These are phyloP conservation scores for Rhincodon typus DNA, from an alignment of 2,797 vertebrate genomes.

Conservation along the genomic window DNA sequence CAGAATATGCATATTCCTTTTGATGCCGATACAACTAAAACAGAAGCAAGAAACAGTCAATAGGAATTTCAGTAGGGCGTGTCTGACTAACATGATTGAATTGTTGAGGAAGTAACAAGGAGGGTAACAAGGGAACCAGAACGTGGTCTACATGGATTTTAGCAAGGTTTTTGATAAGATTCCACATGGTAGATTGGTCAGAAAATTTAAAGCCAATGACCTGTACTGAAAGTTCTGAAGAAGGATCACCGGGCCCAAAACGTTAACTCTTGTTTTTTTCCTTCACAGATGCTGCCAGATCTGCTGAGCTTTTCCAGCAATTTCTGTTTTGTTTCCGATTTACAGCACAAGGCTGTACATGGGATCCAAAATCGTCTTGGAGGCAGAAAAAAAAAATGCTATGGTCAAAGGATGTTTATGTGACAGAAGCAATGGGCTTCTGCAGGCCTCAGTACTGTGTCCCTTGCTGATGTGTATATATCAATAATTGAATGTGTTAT, in stretches of 20 bases:
- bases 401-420: background rate
- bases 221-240: no score
- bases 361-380: background rate
- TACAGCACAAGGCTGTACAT: background rate
- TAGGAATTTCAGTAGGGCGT: background rate
- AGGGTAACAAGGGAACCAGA: background rate
- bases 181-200: background rate
- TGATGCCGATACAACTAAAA: no score
- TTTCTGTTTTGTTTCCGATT: no score
- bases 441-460: background rate
- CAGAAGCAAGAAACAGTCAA: background rate
- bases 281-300: no score
- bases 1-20: no score
- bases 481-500: background rate
- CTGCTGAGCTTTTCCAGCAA: no score
- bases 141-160: background rate
- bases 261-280: no score
- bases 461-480: background rate
- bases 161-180: background rate
- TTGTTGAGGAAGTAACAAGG: background rate
- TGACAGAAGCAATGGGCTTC: background rate
- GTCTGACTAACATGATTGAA: background rate
- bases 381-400: background rate
- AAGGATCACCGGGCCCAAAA: no score
- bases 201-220: background rate